Evolutionary conservation across 2,113 vertebrate species (phyloP).

Genomic region (Melanerpes formicivorus): DNA sequence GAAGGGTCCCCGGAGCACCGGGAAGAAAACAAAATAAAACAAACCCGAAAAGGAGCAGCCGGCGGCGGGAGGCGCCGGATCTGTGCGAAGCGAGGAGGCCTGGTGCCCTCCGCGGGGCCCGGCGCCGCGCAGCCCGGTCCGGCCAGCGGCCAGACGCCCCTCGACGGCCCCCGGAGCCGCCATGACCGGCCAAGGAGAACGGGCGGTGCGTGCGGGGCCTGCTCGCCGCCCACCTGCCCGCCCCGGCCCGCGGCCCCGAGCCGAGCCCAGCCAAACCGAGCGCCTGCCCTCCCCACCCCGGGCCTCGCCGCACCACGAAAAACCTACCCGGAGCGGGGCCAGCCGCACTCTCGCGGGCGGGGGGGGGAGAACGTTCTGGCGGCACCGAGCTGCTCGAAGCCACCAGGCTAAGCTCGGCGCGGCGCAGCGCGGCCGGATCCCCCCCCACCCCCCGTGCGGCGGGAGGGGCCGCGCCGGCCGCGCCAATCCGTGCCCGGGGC

Average conservation of each 20-base stretch:
- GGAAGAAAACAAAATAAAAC: neutral
- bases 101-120: neutral
- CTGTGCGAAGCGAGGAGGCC: neutral
- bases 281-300: neutral
- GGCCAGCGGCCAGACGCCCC: neutral
- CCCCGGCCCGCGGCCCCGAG: neutral
- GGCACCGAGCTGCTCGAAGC: neutral
- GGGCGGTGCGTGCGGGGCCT: neutral
- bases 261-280: neutral
- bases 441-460: neutral
- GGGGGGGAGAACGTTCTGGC: neutral
- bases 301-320: neutral
- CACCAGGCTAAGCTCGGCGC: neutral
- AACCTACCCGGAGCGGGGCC: neutral
- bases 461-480: neutral
- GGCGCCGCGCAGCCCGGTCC: neutral
- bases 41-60: neutral
- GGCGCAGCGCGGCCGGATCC: neutral
- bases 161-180: conserved; percentile 20
- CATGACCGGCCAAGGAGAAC: neutral
- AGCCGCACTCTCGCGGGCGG: neutral
- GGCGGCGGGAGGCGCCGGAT: neutral
- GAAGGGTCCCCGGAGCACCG: neutral
- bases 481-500: conserved; percentile 21
- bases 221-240: neutral